Percentiles rank a stretch among this genome's conserved stretches.
These are phyloP conservation scores for Ceramica pisi DNA, from an alignment of 2,888 invertebrate species.

Conservation along the genomic window DNA sequence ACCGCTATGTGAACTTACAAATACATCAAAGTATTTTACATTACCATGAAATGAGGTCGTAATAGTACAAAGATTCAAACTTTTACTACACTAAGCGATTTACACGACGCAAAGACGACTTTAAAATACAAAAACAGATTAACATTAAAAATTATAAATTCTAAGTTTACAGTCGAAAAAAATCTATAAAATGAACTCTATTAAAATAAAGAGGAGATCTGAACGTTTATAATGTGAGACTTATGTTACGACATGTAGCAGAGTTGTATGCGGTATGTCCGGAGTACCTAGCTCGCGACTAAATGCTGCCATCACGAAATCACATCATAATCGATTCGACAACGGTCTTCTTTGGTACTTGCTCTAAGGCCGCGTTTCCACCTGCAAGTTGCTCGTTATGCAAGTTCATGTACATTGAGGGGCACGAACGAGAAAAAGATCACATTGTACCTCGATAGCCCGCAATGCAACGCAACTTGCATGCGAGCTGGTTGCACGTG, in stretches of 20 bases:
- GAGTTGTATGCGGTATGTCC: constrained; percentile 39
- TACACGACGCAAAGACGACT: constrained; percentile 77
- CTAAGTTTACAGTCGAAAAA: constrained; percentile 63
- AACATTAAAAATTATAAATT: constrained; percentile 64
- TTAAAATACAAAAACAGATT: constrained; percentile 70
- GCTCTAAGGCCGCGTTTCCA: background rate
- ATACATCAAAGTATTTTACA: constrained; percentile 73
- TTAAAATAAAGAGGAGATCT: constrained; percentile 73
- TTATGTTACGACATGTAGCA: constrained; percentile 56
- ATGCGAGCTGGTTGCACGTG: no score
- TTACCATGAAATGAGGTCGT: constrained; percentile 75
- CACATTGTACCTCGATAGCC: no score
- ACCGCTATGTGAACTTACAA: constrained; percentile 69
- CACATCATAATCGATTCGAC: constrained; percentile 59
- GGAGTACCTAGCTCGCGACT: constrained; percentile 58
- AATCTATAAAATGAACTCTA: constrained; percentile 69
- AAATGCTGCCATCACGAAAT: constrained; percentile 67
- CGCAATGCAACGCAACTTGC: no score
- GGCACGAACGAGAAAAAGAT: no score
- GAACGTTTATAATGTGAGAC: constrained; percentile 64
- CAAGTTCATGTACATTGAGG: no score
- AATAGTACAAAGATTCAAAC: constrained; percentile 72
- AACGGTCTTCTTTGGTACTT: constrained; percentile 35
- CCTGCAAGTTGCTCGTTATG: no score
- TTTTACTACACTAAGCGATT: constrained; percentile 77